Evolutionary conservation across 2,797 vertebrate species (phyloP).

Genomic region (Otus scops): DNA sequence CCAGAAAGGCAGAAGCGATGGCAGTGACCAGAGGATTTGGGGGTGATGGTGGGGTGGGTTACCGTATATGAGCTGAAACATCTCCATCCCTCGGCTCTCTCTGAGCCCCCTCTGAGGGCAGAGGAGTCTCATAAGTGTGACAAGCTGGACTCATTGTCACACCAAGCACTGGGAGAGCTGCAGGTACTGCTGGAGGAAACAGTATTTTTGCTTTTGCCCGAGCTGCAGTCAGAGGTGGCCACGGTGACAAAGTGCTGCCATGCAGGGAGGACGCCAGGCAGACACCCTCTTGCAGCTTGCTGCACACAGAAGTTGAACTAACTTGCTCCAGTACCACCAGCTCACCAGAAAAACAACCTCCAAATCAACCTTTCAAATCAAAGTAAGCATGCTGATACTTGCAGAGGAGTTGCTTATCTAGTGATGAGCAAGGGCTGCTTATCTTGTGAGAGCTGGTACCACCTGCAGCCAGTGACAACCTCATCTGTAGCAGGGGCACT

Average conservation of each 20-base stretch:
- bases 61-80: neutral
- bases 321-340: neutral
- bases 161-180: neutral
- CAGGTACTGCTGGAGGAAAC: neutral
- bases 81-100: neutral
- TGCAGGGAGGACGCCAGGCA: neutral
- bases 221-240: neutral
- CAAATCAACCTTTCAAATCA: neutral
- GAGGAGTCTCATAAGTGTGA: neutral
- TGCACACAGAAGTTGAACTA: neutral
- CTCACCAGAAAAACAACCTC: neutral
- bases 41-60: neutral
- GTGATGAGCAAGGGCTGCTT: neutral
- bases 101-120: neutral
- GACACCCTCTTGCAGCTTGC: neutral
- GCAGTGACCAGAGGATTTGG: neutral
- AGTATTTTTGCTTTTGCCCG: neutral
- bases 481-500: fast-evolving
- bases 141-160: neutral
- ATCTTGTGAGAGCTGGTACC: neutral
- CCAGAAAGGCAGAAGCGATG: neutral
- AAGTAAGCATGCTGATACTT: neutral
- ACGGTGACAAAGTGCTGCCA: neutral
- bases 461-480: neutral
- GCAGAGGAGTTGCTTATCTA: neutral